phyloP scores from a whole-genome alignment of 2,888 invertebrate genomes.

The Euproctis similis region DNA sequence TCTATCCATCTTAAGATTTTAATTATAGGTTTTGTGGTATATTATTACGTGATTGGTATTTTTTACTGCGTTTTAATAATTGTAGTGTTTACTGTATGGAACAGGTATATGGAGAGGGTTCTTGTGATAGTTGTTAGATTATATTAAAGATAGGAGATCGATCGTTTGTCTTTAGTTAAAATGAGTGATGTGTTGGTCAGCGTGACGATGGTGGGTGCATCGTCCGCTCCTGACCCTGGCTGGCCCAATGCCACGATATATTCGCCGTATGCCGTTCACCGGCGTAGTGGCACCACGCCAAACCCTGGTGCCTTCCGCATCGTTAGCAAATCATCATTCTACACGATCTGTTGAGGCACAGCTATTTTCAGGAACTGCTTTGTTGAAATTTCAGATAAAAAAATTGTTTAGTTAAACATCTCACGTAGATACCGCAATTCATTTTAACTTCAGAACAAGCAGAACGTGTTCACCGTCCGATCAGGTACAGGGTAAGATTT shows the following conservation, averaged over 20 bases:
- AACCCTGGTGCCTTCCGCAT: slow-evolving; percentile 62
- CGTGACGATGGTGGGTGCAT: slow-evolving; percentile 54
- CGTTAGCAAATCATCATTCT: slow-evolving; percentile 51
- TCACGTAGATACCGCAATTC: slow-evolving; percentile 2
- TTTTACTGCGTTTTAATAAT: slow-evolving; percentile 5
- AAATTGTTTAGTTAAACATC: slow-evolving; percentile 15
- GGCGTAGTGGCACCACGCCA: slow-evolving; percentile 55
- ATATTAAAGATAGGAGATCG: too few relatives aligned
- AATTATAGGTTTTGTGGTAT: slow-evolving; percentile 12
- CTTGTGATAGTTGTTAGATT: slow-evolving; percentile 5
- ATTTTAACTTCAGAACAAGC: slow-evolving; percentile 3
- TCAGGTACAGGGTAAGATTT: too few relatives aligned
- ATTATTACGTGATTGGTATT: slow-evolving; percentile 10
- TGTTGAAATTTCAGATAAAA: slow-evolving; percentile 19
- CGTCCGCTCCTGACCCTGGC: slow-evolving; percentile 74
- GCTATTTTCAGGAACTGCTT: slow-evolving; percentile 24
- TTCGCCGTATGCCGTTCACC: slow-evolving; percentile 34
- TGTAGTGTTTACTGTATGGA: slow-evolving; percentile 3
- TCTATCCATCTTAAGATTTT: slow-evolving; percentile 18
- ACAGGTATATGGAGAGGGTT: slow-evolving; percentile 1
- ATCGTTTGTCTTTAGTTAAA: slow-evolving; percentile 15
- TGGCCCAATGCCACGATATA: slow-evolving; percentile 71
- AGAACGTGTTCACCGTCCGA: too few relatives aligned
- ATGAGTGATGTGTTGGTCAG: slow-evolving; percentile 28
- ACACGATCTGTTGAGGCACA: slow-evolving; percentile 30